Percentiles rank a stretch among this genome's conserved stretches.
Conservation (phyloP, 2,888 invertebrate genomes). For the Watsonalla binaria region DNA sequence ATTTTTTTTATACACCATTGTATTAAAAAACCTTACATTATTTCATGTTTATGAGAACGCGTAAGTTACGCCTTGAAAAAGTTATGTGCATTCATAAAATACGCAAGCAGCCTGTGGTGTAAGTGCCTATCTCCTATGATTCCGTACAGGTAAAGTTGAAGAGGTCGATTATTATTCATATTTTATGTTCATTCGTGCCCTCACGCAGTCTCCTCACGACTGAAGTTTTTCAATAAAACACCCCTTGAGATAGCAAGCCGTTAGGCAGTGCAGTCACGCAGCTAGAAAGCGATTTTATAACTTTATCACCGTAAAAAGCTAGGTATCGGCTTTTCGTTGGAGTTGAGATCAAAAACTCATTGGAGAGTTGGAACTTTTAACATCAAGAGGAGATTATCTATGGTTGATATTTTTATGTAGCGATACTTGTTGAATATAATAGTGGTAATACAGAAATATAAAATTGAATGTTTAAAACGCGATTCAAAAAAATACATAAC, state of each 20-base stretch:
- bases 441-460: too few relatives aligned
- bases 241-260: conserved; percentile 50
- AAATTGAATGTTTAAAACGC: too few relatives aligned
- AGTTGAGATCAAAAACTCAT: conserved; percentile 18
- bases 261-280: conserved; percentile 71
- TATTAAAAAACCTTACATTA: background rate
- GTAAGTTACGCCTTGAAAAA: background rate
- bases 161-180: conserved; percentile 67
- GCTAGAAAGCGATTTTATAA: conserved; percentile 69
- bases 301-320: conserved; percentile 62
- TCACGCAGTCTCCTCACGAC: conserved; percentile 68
- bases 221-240: conserved; percentile 77
- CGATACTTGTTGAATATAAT: background rate
- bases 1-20: background rate
- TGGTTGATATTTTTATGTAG: conserved; percentile 6
- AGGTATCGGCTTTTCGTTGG: too few relatives aligned
- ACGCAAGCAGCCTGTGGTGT: conserved; percentile 19
- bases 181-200: conserved; percentile 51
- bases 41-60: background rate
- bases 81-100: conserved; percentile 28
- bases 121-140: conserved; percentile 22
- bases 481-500: too few relatives aligned
- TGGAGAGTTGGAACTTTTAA: conserved; percentile 16
- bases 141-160: conserved; percentile 32
- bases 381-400: conserved; percentile 2